A percentile compares a stretch with the other conserved stretches of the same genome.
Evolutionary conservation across 2,888 invertebrate species (phyloP).

Genomic region (Thereva nobilitata): DNA sequence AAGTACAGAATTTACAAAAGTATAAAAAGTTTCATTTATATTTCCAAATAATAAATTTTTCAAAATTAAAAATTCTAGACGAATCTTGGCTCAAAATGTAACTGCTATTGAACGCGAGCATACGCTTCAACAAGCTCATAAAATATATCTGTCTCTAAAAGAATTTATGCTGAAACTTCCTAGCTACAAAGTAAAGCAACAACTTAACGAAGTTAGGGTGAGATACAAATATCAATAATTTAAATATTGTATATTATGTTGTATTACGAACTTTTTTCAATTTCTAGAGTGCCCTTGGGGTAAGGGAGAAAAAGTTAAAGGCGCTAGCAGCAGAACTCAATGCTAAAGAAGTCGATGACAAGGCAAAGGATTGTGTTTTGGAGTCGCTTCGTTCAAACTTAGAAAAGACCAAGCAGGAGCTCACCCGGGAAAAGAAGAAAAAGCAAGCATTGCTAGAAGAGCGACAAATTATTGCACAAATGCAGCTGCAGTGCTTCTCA

Average conservation of each 20-base stretch:
- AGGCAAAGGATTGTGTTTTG: constrained; percentile 48
- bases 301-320: constrained; percentile 54
- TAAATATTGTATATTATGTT: neutral
- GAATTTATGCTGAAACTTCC: constrained; percentile 56
- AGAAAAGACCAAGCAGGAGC: constrained; percentile 50
- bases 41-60: neutral
- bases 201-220: constrained; percentile 55
- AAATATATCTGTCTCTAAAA: constrained; percentile 53
- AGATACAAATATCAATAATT: neutral
- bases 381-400: constrained; percentile 51
- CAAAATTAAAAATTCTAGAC: constrained; percentile 45
- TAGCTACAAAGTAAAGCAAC: constrained; percentile 53
- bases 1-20: constrained; percentile 82
- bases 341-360: constrained; percentile 52
- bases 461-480: constrained; percentile 52
- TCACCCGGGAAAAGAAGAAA: constrained; percentile 52
- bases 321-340: constrained; percentile 54
- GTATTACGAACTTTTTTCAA: neutral
- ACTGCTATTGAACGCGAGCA: constrained; percentile 51
- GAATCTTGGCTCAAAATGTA: constrained; percentile 53
- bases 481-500: constrained; percentile 55
- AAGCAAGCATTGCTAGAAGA: constrained; percentile 54
- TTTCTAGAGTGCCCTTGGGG: constrained; percentile 49
- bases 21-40: constrained; percentile 51
- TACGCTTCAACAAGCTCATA: constrained; percentile 52